These are phyloP conservation scores for Sarotherodon lohbergeri DNA, from an alignment of 2,113 vertebrate species.

Conservation along the genomic window DNA sequence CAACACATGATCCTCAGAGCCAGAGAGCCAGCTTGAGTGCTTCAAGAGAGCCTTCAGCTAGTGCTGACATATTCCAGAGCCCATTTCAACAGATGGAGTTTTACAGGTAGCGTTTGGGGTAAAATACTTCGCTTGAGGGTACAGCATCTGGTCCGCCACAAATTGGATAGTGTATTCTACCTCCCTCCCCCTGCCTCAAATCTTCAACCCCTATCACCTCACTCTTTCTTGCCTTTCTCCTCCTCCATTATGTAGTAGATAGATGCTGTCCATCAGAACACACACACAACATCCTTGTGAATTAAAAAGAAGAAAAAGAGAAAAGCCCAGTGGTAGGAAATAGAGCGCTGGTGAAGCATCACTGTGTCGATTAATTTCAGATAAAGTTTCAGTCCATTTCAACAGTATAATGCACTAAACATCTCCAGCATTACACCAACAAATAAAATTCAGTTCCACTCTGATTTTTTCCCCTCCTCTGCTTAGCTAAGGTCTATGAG, in stretches of 20 bases:
- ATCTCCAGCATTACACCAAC: constrained; percentile 11
- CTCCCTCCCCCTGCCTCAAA: background rate
- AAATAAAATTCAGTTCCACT: constrained; percentile 32
- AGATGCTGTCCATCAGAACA: constrained; percentile 5
- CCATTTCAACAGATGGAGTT: constrained; percentile 71
- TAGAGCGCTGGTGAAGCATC: background rate
- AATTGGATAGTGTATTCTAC: constrained; percentile 54
- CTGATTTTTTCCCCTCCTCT: background rate
- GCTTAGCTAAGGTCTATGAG: constrained; percentile 6
- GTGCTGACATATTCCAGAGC: constrained; percentile 58
- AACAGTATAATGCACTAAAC: background rate
- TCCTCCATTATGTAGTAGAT: constrained; percentile 4
- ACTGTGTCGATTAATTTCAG: background rate
- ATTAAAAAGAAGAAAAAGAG: background rate
- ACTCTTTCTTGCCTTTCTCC: background rate
- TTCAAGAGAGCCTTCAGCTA: constrained; percentile 66
- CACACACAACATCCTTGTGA: background rate
- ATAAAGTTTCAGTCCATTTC: constrained; percentile 20
- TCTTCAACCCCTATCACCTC: constrained; percentile 13
- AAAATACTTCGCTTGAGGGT: constrained; percentile 69
- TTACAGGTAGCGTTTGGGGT: constrained; percentile 70
- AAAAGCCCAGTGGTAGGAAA: background rate
- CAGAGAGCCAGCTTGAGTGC: constrained; percentile 50
- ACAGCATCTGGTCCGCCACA: constrained; percentile 69
- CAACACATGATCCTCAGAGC: constrained; percentile 53